Evolutionary conservation across 2,888 invertebrate genomes (phyloP).

Genomic region (Chydorus sphaericus): DNA sequence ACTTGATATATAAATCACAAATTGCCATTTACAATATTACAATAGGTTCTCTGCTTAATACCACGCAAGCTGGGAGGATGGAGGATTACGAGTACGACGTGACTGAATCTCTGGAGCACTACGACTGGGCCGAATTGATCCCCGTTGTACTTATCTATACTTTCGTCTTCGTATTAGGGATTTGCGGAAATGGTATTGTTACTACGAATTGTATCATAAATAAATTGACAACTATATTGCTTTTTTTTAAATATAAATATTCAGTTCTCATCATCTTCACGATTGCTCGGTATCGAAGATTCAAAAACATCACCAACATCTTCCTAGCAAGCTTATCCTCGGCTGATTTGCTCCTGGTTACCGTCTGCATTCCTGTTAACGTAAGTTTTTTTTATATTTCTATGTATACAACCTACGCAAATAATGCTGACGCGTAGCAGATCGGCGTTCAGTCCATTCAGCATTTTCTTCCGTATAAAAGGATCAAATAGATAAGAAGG

Average conservation of each 20-base stretch:
- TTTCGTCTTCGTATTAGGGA: slow-evolving; percentile 42
- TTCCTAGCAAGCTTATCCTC: slow-evolving; percentile 51
- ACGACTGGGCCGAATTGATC: slow-evolving; percentile 39
- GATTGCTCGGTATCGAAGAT: slow-evolving; percentile 37
- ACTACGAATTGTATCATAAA: too few relatives aligned
- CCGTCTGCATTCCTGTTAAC: slow-evolving; percentile 55
- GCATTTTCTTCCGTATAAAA: too few relatives aligned
- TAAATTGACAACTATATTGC: not conserved
- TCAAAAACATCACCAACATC: slow-evolving; percentile 48
- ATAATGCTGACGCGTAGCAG: too few relatives aligned
- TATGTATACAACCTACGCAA: not conserved
- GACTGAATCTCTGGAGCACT: slow-evolving; percentile 33
- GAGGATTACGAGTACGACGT: slow-evolving; percentile 35
- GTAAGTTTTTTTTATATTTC: slow-evolving; percentile 29
- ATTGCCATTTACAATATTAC: too few relatives aligned
- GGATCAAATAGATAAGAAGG: too few relatives aligned
- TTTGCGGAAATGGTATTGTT: slow-evolving; percentile 39
- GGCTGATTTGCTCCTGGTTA: slow-evolving; percentile 50
- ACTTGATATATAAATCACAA: too few relatives aligned
- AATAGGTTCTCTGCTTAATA: too few relatives aligned
- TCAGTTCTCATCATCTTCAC: slow-evolving; percentile 38
- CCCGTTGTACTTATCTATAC: slow-evolving; percentile 43
- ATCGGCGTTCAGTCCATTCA: too few relatives aligned
- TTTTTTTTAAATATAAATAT: not conserved
- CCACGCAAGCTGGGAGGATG: too few relatives aligned